Evolutionary conservation across 2,113 vertebrate species (phyloP).

Genomic region (Larimichthys polyactis): DNA sequence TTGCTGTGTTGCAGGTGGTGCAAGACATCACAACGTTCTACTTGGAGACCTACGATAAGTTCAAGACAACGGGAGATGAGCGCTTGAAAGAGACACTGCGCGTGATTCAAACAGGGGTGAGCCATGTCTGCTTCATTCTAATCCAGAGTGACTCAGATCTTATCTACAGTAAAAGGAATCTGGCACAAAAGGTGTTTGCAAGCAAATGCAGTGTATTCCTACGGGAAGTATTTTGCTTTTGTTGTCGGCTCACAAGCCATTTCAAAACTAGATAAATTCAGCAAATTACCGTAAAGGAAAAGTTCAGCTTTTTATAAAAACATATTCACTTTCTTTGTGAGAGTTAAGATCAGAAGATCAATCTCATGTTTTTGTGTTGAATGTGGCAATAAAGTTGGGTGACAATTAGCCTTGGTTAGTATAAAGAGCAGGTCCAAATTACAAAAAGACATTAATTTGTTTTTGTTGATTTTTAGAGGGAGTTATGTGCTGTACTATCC

Average conservation of each 20-base stretch:
- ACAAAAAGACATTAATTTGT: background rate
- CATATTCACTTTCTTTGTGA: background rate
- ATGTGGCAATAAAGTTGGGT: background rate
- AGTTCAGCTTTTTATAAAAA: background rate
- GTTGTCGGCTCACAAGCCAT: background rate
- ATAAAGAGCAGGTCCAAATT: background rate
- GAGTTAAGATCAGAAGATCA: background rate
- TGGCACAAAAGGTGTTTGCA: background rate
- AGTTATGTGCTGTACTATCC: background rate
- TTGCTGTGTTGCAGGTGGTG: slow-evolving; percentile 84
- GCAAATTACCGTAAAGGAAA: background rate
- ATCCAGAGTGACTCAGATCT: background rate
- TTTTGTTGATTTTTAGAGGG: too few relatives aligned
- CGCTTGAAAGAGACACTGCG: slow-evolving; percentile 86
- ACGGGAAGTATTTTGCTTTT: background rate
- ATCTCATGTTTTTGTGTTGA: background rate
- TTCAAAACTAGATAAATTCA: slow-evolving; percentile 9
- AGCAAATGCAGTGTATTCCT: slow-evolving; percentile 11
- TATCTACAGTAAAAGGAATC: background rate
- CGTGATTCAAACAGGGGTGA: slow-evolving; percentile 89
- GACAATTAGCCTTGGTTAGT: background rate
- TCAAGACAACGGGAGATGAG: slow-evolving; percentile 63
- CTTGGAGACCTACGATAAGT: slow-evolving; percentile 84
- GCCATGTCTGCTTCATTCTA: slow-evolving; percentile 29
- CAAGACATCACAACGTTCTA: slow-evolving; percentile 89